Conservation (phyloP, 2,113 vertebrate species). For the Copsychus sechellarum region DNA sequence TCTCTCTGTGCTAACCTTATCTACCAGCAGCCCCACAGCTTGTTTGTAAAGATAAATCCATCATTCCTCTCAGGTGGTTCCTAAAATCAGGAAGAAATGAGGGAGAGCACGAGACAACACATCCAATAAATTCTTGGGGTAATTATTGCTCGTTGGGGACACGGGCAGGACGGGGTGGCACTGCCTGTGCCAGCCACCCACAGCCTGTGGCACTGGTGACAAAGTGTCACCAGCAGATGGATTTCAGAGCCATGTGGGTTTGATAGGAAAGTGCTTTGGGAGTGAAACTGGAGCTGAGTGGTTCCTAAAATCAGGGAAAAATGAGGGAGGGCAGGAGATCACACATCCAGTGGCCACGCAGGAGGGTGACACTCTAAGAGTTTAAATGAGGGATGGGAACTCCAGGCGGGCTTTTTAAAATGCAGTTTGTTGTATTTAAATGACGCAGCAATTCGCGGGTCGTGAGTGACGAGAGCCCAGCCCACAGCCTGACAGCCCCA, state of each 20-base stretch:
- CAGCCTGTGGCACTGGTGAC: background rate
- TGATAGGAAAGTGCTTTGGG: too few relatives aligned
- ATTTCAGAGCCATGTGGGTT: background rate
- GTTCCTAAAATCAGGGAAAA: background rate
- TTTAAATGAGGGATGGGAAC: too few relatives aligned
- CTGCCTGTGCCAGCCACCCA: background rate
- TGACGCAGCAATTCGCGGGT: too few relatives aligned
- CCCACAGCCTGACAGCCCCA: too few relatives aligned
- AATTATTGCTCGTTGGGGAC: rapidly evolving
- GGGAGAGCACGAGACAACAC: background rate
- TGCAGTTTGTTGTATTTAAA: too few relatives aligned
- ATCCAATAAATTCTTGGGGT: background rate
- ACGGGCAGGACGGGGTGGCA: rapidly evolving
- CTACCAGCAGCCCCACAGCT: too few relatives aligned
- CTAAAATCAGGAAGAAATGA: background rate
- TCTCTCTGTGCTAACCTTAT: too few relatives aligned
- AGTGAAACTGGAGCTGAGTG: background rate
- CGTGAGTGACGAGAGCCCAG: too few relatives aligned
- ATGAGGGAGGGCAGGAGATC: rapidly evolving
- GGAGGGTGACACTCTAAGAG: too few relatives aligned
- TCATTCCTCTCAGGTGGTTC: background rate
- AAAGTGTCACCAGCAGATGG: background rate
- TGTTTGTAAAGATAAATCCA: too few relatives aligned
- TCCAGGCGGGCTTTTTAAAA: too few relatives aligned
- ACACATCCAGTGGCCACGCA: background rate